A percentile compares a stretch with the other conserved stretches of the same genome.
Evolutionary conservation across 2,113 vertebrate genomes (phyloP).

Genomic region (Cheirogaleus medius): DNA sequence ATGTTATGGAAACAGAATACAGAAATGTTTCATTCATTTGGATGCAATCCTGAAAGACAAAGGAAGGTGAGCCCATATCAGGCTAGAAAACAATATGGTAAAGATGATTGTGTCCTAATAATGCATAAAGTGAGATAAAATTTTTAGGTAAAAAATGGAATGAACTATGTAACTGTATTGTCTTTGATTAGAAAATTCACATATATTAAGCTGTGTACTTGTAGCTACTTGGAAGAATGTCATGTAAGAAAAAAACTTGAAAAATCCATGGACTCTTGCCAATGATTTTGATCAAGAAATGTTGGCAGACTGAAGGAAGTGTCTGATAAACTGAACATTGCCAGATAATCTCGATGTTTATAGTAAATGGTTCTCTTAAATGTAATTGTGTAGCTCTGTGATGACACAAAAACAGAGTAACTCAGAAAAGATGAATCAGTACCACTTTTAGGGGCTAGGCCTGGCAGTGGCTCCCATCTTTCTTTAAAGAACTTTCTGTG

Average conservation of each 20-base stretch:
- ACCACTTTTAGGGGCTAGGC: neutral
- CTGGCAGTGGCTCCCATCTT: neutral
- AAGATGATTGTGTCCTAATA: neutral
- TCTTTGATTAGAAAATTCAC: constrained; percentile 7
- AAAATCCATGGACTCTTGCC: constrained; percentile 29
- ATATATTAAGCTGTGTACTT: constrained; percentile 23
- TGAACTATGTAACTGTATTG: neutral
- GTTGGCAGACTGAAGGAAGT: constrained; percentile 24
- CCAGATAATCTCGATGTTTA: constrained; percentile 15
- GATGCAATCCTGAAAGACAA: neutral
- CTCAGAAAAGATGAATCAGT: neutral
- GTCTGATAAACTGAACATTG: constrained; percentile 44
- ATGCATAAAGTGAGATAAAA: neutral
- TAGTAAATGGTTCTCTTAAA: constrained; percentile 9
- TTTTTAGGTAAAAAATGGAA: neutral
- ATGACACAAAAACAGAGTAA: neutral
- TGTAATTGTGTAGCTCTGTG: neutral
- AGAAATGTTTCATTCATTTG: neutral
- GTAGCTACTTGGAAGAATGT: constrained; percentile 36
- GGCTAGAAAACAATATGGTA: neutral
- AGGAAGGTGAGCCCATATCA: neutral
- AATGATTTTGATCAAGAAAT: constrained; percentile 41
- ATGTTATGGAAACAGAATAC: neutral
- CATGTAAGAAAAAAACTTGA: constrained; percentile 17
- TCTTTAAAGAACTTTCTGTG: neutral